A percentile compares a stretch with the other conserved stretches of the same genome.
Conservation (phyloP, 2,888 invertebrate genomes). For the Polyploca ridens region DNA sequence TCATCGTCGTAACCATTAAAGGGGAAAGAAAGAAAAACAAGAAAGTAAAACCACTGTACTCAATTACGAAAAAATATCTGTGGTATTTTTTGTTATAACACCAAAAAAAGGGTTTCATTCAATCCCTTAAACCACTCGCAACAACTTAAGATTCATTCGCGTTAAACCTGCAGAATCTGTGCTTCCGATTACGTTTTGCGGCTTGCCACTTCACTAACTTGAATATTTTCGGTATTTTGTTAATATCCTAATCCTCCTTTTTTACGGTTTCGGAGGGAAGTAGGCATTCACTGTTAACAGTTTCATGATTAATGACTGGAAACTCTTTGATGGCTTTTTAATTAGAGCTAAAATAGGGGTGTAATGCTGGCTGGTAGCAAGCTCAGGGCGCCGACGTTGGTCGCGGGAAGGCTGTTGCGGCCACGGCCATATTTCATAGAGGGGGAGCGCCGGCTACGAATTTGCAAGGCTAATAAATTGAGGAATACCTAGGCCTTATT, state of each 20-base stretch:
- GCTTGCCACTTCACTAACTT: slow-evolving; percentile 76
- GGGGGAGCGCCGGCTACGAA: slow-evolving; percentile 69
- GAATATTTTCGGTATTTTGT: slow-evolving; percentile 80
- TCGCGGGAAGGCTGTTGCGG: slow-evolving; percentile 71
- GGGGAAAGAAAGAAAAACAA: slow-evolving; percentile 51
- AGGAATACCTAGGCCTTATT: slow-evolving; percentile 82
- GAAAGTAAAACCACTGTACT: slow-evolving; percentile 64
- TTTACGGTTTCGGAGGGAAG: slow-evolving; percentile 71
- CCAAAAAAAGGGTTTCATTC: slow-evolving; percentile 64
- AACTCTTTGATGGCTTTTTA: slow-evolving; percentile 85
- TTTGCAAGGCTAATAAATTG: slow-evolving; percentile 85
- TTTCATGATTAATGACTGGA: slow-evolving; percentile 85
- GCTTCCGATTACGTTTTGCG: slow-evolving; percentile 56
- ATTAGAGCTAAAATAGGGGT: slow-evolving; percentile 84
- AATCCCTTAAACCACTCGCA: slow-evolving; percentile 77
- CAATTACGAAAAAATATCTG: slow-evolving; percentile 79
- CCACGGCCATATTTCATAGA: slow-evolving; percentile 80
- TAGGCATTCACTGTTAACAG: slow-evolving; percentile 82
- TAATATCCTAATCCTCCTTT: slow-evolving; percentile 80
- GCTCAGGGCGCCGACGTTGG: slow-evolving; percentile 25
- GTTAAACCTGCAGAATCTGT: slow-evolving; percentile 71
- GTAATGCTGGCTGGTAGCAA: slow-evolving; percentile 67
- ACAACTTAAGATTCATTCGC: slow-evolving; percentile 75
- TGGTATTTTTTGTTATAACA: slow-evolving; percentile 67
- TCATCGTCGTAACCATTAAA: slow-evolving; percentile 51